Evolutionary conservation across 2,797 vertebrate species (phyloP).

Genomic region (Phyllotis vaccarum): DNA sequence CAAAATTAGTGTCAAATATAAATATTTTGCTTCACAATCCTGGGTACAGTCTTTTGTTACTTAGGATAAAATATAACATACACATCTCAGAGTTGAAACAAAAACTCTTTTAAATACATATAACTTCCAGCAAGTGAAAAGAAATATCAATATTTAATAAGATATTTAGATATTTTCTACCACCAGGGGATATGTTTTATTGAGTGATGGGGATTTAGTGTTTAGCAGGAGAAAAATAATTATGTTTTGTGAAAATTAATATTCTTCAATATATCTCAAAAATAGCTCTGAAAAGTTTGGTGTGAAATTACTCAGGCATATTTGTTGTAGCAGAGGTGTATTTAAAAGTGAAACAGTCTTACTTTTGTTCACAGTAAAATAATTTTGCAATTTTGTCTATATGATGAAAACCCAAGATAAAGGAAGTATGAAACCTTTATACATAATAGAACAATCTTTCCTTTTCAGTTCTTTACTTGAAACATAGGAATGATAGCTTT

Average conservation of each 20-base stretch:
- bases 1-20: neutral
- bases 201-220: constrained; percentile 42
- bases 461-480: constrained; percentile 29
- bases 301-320: neutral
- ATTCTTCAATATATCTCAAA: neutral
- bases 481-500: constrained; percentile 35
- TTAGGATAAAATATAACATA: constrained; percentile 26
- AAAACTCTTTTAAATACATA: constrained; percentile 12
- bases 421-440: constrained; percentile 14
- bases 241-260: constrained; percentile 31
- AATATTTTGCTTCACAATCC: neutral
- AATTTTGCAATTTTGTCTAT: neutral
- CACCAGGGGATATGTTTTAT: neutral
- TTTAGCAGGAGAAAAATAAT: constrained; percentile 26
- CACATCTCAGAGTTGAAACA: constrained; percentile 34
- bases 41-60: neutral
- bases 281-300: neutral
- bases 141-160: constrained; percentile 66
- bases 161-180: constrained; percentile 39
- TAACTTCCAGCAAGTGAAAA: constrained; percentile 32
- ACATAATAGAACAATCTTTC: constrained; percentile 37
- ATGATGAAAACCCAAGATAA: neutral
- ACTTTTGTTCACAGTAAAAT: neutral
- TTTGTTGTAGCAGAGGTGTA: neutral
- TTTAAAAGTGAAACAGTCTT: neutral